Percentiles rank a stretch among this genome's conserved stretches.
Conservation (phyloP, 1,140 invertebrate genomes). For the Caenorhabditis briggsae region DNA sequence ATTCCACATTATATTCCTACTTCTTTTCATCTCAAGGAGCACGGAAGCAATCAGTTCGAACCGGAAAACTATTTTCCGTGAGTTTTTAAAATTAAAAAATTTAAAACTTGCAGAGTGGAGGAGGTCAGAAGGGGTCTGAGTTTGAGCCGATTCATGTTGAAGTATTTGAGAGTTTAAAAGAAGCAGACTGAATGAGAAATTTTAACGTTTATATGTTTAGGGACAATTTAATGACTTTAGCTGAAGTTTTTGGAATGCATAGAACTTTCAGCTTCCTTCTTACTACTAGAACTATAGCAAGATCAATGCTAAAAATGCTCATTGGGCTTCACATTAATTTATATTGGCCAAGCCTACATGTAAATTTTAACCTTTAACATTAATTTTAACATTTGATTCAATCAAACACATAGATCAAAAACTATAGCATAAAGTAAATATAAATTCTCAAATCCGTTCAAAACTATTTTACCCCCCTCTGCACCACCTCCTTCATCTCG, state of each 20-base stretch:
- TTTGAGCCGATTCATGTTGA: too few relatives aligned
- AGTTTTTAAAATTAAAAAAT: neutral
- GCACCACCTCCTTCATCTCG: neutral
- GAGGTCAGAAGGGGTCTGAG: neutral
- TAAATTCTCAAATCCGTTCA: neutral
- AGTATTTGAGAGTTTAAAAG: too few relatives aligned
- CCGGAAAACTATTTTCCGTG: conserved; percentile 32
- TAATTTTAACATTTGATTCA: too few relatives aligned
- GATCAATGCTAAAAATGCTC: too few relatives aligned
- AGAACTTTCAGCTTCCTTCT: neutral
- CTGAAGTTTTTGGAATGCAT: neutral
- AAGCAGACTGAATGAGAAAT: neutral
- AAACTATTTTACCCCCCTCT: neutral
- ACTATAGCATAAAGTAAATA: too few relatives aligned
- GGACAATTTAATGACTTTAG: neutral
- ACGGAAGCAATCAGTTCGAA: neutral
- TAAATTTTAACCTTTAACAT: too few relatives aligned
- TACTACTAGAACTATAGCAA: too few relatives aligned
- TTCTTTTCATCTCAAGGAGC: neutral
- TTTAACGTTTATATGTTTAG: too few relatives aligned
- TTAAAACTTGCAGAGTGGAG: neutral
- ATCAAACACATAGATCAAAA: too few relatives aligned
- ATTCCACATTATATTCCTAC: conserved; percentile 16
- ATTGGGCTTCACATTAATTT: too few relatives aligned
- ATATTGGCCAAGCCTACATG: too few relatives aligned